phyloP scores from a whole-genome alignment of 2,888 invertebrate species.

The Leptothorax acervorum region DNA sequence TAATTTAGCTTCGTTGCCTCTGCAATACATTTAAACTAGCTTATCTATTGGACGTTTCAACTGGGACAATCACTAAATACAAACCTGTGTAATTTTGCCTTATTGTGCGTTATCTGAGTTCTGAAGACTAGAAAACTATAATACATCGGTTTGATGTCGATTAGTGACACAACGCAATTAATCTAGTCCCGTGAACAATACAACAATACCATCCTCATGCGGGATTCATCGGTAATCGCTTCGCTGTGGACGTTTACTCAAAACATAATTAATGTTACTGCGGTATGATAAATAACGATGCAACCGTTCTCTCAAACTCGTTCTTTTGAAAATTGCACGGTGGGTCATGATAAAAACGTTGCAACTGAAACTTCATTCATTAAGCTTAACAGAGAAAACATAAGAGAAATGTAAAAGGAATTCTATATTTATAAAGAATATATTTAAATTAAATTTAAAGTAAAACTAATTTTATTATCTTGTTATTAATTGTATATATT shows the following conservation, averaged over 20 bases:
- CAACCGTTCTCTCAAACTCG: background rate
- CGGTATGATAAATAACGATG: background rate
- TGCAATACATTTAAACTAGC: background rate
- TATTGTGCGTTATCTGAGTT: background rate
- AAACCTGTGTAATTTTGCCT: background rate
- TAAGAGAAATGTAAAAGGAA: background rate
- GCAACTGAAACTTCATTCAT: background rate
- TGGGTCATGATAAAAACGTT: background rate
- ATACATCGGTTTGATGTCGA: background rate
- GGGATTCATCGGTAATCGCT: constrained; percentile 4
- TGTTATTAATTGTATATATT: background rate
- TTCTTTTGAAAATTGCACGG: background rate
- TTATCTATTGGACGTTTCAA: background rate
- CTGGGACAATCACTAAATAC: background rate
- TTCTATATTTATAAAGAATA: background rate
- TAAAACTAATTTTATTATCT: background rate
- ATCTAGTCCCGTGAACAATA: constrained; percentile 34
- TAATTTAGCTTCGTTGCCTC: background rate
- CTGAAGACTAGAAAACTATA: background rate
- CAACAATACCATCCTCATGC: constrained; percentile 1
- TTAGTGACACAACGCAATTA: constrained; percentile 16
- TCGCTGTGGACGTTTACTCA: background rate
- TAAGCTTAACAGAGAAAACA: background rate
- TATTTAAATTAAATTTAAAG: background rate
- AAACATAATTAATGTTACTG: constrained; percentile 30